Base-by-base conservation (phyloP, 2,113 vertebrate species). In the Scomber scombrus region DNA sequence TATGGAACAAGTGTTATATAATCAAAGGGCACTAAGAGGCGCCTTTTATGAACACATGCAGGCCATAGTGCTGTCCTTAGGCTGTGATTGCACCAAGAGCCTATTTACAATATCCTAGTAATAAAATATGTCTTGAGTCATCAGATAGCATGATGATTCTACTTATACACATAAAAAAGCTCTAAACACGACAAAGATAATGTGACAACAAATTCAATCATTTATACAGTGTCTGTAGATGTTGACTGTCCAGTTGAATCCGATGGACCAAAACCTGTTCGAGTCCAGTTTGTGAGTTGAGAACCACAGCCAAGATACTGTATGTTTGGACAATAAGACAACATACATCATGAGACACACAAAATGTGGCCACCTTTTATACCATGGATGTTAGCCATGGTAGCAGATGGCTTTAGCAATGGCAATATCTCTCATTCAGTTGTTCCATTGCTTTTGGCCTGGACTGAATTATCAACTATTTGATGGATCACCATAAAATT, bases 1-100 rank as follows among this genome's bases (percentile, higher is more conserved):
- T 70, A 85, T 64, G 72, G 31, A 62, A 45, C 5, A 13, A 51
- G 45, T 45, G 46, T 86, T 86, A 78, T 70, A 47, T 62, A 90
- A 88, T 58, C 10, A 18, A 4, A 60, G 26, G 0, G 4, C 23
- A 74, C 68, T 47, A 29, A 87, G 57, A 65, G 45, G 60, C 4
- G 47, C 34, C 83, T 80, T 77, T 87, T 60, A 85, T 40, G 34
- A 75, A 57, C 31, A 62, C 26, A 50, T 19, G 68, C 45, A 3
- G 26, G 13, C 46, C 58, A 40, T 19, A 57, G 18, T 13, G 19
- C 31, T 80, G 75, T 69, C 78, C 56, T 61, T 18, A 54, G 81
- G 78, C 69, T 64, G 3, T 0, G 3, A 34, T 64, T 74, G 49
- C 15, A 79, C 69, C 67, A 78, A 82, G 50, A 57, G 43, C 29